Conservation (phyloP, 2,113 vertebrate species). For the Crypturellus undulatus region DNA sequence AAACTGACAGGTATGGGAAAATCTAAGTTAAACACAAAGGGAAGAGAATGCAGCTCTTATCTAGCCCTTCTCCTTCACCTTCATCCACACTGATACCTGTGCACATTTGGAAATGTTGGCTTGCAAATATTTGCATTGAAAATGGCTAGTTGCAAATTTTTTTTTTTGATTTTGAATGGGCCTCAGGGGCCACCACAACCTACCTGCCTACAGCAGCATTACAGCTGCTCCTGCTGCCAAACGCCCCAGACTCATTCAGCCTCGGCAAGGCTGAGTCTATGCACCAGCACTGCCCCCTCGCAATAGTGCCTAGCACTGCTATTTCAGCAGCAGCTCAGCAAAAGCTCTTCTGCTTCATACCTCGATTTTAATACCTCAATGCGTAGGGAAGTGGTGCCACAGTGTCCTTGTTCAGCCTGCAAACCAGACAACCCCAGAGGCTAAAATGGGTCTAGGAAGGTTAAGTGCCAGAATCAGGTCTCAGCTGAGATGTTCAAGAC, state of each 20-base stretch:
- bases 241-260: not conserved
- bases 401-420: constrained; percentile 22
- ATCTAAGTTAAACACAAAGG: not conserved
- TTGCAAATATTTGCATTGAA: no score
- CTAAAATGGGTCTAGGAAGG: constrained; percentile 27
- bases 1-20: not conserved
- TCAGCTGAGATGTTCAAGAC: constrained; percentile 44
- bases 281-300: not conserved
- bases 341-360: not conserved
- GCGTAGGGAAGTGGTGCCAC: not conserved
- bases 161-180: not conserved
- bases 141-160: not conserved
- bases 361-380: not conserved
- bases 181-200: not conserved
- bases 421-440: constrained; percentile 14
- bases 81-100: no score
- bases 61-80: not conserved
- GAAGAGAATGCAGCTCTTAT: not conserved
- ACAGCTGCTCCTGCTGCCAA: not conserved
- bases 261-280: not conserved
- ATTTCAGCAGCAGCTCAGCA: not conserved
- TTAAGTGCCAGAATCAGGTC: constrained; percentile 41
- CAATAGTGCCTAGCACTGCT: rapidly evolving
- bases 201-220: no score
- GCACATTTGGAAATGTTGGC: no score